Conservation (phyloP, 2,888 invertebrate genomes). For the Folsomia candida region DNA sequence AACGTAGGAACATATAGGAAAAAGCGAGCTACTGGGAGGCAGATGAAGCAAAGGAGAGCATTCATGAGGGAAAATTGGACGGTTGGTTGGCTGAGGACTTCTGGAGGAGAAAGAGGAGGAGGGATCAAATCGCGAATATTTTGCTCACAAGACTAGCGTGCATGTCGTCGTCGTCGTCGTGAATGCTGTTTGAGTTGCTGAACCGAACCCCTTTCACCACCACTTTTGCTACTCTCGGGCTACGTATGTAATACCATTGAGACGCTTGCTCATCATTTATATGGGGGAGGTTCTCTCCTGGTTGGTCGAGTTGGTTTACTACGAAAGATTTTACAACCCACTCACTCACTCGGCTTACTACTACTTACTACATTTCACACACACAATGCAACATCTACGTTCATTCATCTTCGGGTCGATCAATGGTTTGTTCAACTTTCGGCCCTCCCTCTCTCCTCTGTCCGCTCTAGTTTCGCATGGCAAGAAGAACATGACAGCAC, state of each 20-base stretch:
- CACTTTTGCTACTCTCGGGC: background rate
- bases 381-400: constrained; percentile 38
- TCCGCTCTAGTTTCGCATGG: too few species aligned
- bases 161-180: background rate
- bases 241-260: too few species aligned
- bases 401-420: constrained; percentile 50
- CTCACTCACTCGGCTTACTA: constrained; percentile 10
- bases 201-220: constrained; percentile 12
- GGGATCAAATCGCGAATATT: constrained; percentile 1
- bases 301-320: background rate
- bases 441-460: background rate
- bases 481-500: too few species aligned
- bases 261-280: too few species aligned
- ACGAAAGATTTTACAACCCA: constrained; percentile 6
- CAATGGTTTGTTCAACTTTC: constrained; percentile 40
- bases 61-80: background rate
- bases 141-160: background rate
- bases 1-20: background rate
- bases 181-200: background rate
- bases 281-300: background rate
- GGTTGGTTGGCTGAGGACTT: background rate
- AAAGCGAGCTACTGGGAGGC: background rate
- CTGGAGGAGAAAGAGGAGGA: constrained; percentile 8
- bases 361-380: constrained; percentile 26
- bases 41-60: background rate